These are phyloP conservation scores for Papilio gigon DNA, from an alignment of 2,888 invertebrate species.

Conservation along the genomic window DNA sequence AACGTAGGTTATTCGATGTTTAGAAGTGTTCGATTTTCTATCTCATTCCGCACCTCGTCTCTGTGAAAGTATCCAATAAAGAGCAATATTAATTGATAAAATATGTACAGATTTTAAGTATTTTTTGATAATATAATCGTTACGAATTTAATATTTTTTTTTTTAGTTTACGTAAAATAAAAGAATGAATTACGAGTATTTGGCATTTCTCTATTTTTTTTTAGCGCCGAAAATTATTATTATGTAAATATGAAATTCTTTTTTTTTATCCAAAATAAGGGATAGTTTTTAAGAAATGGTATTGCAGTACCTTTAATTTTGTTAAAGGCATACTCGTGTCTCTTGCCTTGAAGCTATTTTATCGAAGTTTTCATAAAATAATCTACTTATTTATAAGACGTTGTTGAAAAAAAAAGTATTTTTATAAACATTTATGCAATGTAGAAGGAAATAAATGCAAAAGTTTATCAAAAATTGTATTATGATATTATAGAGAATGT, in stretches of 20 bases:
- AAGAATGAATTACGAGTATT: background rate
- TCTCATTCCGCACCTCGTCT: background rate
- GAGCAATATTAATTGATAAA: background rate
- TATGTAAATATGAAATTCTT: background rate
- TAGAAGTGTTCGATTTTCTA: background rate
- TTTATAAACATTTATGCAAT: constrained; percentile 14
- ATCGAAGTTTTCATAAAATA: constrained; percentile 7
- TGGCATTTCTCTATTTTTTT: background rate
- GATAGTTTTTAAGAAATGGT: background rate
- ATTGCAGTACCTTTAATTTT: constrained; percentile 1
- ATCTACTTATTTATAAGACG: background rate
- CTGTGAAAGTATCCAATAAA: background rate
- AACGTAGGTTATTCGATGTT: background rate
- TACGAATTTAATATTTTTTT: constrained; percentile 2
- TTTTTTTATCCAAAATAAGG: background rate
- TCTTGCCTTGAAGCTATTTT: constrained; percentile 17
- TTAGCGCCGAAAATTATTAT: background rate
- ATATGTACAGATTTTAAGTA: background rate
- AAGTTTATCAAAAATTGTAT: background rate
- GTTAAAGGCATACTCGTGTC: constrained; percentile 11
- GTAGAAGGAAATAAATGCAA: background rate
- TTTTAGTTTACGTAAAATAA: background rate
- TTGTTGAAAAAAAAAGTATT: background rate
- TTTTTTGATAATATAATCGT: background rate
- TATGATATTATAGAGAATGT: background rate